Conservation (phyloP, 2,113 vertebrate genomes). For the Brachionichthys hirsutus region DNA sequence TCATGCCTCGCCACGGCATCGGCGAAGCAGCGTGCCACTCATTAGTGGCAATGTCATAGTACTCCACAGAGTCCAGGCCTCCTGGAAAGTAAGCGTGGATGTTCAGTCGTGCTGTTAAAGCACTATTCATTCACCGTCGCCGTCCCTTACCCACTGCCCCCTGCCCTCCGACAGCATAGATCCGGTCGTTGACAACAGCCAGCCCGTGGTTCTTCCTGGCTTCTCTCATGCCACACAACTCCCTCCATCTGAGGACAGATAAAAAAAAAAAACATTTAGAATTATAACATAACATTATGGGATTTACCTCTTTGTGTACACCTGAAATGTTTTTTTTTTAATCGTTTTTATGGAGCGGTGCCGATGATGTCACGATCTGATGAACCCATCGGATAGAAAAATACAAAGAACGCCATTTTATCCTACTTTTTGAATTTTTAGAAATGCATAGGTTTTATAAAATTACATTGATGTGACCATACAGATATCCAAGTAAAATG, state of each 20-base stretch:
- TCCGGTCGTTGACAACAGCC: constrained; percentile 93
- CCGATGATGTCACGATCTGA: not conserved
- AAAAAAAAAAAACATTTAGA: too few relatives aligned
- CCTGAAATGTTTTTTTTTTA: too few relatives aligned
- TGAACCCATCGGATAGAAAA: too few relatives aligned
- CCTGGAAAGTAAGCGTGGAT: constrained; percentile 65
- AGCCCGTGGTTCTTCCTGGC: constrained; percentile 95
- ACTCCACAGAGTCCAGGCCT: constrained; percentile 94
- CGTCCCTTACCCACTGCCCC: constrained; percentile 82
- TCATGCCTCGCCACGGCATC: constrained; percentile 96
- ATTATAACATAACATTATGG: too few relatives aligned
- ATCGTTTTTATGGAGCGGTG: not conserved
- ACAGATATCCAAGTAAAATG: too few relatives aligned
- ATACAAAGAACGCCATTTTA: not conserved
- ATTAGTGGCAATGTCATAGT: constrained; percentile 91
- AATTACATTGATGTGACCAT: too few relatives aligned
- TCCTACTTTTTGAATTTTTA: not conserved
- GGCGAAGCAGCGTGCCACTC: constrained; percentile 91
- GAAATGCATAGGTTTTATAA: not conserved
- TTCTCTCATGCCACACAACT: constrained; percentile 93
- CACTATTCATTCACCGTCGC: not conserved
- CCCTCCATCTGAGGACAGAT: constrained; percentile 85
- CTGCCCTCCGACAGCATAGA: constrained; percentile 96
- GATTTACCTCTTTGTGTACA: too few relatives aligned
- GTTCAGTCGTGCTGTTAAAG: not conserved